Conservation (phyloP, 2,797 vertebrate species). For the Phalloptychus januarius region DNA sequence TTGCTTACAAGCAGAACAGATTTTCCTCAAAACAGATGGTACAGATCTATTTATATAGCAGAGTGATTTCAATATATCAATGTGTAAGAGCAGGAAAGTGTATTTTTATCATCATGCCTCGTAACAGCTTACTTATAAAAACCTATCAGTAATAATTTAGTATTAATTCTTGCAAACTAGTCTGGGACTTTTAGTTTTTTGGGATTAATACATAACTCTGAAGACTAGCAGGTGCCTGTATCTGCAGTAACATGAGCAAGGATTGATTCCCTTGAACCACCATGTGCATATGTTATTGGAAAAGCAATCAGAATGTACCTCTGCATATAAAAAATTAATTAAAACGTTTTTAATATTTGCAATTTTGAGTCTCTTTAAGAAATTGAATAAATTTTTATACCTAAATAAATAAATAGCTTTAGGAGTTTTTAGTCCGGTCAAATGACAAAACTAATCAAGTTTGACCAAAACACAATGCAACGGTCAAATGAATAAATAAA, state of each 20-base stretch:
- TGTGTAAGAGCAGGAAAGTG: neutral
- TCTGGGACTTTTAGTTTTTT: neutral
- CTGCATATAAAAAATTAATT: neutral
- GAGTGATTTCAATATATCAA: neutral
- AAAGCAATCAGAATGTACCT: neutral
- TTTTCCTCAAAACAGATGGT: neutral
- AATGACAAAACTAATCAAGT: neutral
- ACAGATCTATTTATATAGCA: neutral
- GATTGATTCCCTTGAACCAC: neutral
- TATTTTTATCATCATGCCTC: neutral
- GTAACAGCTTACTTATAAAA: neutral
- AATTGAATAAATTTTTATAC: neutral
- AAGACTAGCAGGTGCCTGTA: neutral
- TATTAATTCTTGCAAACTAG: neutral
- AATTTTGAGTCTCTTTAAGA: neutral
- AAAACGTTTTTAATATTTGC: neutral
- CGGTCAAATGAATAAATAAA: neutral
- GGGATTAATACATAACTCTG: neutral
- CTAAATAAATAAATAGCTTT: neutral
- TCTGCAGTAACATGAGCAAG: neutral
- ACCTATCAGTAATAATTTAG: neutral
- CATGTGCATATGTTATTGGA: neutral
- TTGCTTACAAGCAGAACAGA: neutral
- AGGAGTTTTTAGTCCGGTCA: neutral
- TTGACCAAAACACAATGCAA: neutral